Evolutionary conservation across 2,888 invertebrate species (phyloP), one percentile per base, ranked within the genome.

Genomic region (Eurois occulta): DNA sequence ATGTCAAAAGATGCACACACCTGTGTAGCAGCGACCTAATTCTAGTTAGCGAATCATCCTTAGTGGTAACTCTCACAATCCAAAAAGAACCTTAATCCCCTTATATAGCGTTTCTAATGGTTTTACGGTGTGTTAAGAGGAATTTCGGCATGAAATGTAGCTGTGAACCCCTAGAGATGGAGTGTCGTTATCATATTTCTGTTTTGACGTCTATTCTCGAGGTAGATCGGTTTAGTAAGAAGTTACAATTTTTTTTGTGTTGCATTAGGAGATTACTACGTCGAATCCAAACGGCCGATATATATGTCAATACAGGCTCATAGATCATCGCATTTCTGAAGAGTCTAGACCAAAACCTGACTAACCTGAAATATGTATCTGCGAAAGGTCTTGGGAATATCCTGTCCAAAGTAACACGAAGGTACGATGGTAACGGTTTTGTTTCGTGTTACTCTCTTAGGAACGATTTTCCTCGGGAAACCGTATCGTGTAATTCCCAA

Each of bases 171-270:
- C 91, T n/a, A 70, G 90, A 90, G 93, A 91, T 90, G 81, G 81
- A 87, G 90, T 86, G 88, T 88, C 91, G 92, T 92, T 91, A 91
- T 92, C 91, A 93, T 94, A 93, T 94, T 93, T 93, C 87, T 90
- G 89, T 91, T 92, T 91, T 92, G 93, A 92, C 89, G 89, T 83
- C 77, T 80, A 83, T 88, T 84, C 83, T 81, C 81, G 66, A 85
- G 83, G 84, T 81, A 84, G 73, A 84, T 81, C 80, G 75, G 77
- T 64, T 81, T 83, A 79, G 73, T 86, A 70, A 65, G 46, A 62
- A 83, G 84, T 75, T 83, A 83, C 75, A 16, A 3, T 83, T 1
- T 85, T 79, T 76, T 82, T 81, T 24, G 28, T 68, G 28, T 68
- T 83, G 84, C 88, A 86, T 88, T 90, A 87, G 78, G 83, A 78